Percentiles rank a stretch among this genome's conserved stretches.
Conservation (phyloP, 30 jellyfish, hydroid and myxozoan species). For the Aurelia coerulea region DNA sequence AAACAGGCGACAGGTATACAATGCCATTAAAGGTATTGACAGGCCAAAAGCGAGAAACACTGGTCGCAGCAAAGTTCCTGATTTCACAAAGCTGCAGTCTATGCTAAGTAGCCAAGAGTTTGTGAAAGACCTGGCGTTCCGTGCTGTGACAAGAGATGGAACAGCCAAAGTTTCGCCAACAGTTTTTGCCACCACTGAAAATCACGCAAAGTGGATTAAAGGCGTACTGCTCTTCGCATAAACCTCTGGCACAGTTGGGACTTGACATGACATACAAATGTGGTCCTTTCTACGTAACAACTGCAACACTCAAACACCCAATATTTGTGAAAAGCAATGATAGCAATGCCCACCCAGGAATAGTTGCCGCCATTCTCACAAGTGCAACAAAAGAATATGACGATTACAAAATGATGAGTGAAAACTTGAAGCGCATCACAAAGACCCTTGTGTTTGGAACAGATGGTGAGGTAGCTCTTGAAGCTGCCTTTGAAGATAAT, state of each 20-base stretch:
- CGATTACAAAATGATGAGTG: conserved; percentile 3
- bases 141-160: not conserved
- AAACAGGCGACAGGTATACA: conserved; percentile 2
- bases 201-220: not conserved
- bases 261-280: conserved; percentile 35
- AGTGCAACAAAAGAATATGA: conserved; percentile 3
- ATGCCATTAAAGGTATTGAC: not conserved
- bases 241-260: not conserved
- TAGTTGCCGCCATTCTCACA: not conserved
- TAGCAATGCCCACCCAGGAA: not conserved
- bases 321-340: not conserved
- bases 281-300: conserved; percentile 32
- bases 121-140: conserved; percentile 15
- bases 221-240: not conserved
- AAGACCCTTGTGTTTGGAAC: conserved; percentile 19
- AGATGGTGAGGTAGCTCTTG: conserved; percentile 35
- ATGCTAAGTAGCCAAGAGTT: not conserved
- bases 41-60: conserved; percentile 14
- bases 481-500: not conserved
- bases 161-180: not conserved
- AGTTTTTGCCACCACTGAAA: no score
- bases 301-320: not conserved
- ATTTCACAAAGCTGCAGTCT: not conserved
- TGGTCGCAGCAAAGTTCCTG: not conserved
- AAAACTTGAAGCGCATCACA: not conserved